These are phyloP conservation scores for Gavialis gangeticus DNA, from an alignment of 2,113 vertebrate genomes.

Conservation along the genomic window DNA sequence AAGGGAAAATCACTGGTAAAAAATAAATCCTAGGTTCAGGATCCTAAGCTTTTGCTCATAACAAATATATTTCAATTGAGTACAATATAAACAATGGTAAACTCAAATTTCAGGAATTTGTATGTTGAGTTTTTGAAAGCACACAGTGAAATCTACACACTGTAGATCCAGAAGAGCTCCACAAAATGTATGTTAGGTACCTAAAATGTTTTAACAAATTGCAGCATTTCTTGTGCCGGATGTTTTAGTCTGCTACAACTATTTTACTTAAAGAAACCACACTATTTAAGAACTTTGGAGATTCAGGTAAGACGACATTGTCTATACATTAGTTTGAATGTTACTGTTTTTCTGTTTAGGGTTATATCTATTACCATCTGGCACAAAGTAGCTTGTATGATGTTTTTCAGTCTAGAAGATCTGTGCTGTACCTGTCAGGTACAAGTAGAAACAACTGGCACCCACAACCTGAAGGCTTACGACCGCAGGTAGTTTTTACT, in stretches of 20 bases:
- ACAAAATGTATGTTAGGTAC: conserved; percentile 42
- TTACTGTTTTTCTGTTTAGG: conserved; percentile 7
- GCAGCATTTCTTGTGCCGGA: not conserved
- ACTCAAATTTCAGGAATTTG: conserved; percentile 22
- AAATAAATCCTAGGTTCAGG: not conserved
- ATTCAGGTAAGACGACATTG: conserved; percentile 33
- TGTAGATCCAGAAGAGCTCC: not conserved
- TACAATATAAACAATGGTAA: not conserved
- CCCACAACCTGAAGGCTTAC: not conserved
- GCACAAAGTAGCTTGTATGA: not conserved
- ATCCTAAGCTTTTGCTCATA: not conserved
- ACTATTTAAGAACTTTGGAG: conserved; percentile 2
- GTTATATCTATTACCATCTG: not conserved
- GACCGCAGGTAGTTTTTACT: not conserved
- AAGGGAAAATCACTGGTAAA: not conserved
- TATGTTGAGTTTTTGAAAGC: conserved; percentile 19
- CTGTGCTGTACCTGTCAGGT: not conserved
- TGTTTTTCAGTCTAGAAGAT: not conserved
- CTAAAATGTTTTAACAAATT: conserved; percentile 45
- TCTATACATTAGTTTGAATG: not conserved
- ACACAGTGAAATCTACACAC: not conserved
- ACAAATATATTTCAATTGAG: not conserved
- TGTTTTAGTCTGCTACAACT: conserved; percentile 26
- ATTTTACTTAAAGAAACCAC: conserved; percentile 45
- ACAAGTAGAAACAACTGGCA: not conserved